phyloP scores from a whole-genome alignment of 2,888 invertebrate genomes.

The Andrena praecox region DNA sequence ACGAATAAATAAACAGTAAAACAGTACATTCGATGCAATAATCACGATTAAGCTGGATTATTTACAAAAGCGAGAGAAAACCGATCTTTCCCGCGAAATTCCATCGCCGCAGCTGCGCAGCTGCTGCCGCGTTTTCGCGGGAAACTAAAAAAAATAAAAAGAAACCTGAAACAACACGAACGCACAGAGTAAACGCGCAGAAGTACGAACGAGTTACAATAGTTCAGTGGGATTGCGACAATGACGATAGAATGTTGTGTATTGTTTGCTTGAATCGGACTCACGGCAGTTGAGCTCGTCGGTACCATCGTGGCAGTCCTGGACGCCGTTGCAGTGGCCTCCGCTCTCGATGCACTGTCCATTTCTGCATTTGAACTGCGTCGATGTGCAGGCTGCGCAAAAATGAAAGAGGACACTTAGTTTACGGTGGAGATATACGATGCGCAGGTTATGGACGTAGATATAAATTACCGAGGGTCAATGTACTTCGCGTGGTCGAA shows the following conservation, averaged over 20 bases:
- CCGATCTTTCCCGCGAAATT: slow-evolving; percentile 5
- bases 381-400: slow-evolving; percentile 85
- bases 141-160: not conserved
- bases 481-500: too few relatives aligned
- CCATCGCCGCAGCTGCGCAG: slow-evolving; percentile 6
- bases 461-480: too few relatives aligned
- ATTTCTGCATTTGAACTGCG: slow-evolving; percentile 88
- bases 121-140: not conserved
- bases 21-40: too few relatives aligned
- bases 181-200: not conserved
- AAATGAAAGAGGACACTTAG: too few relatives aligned
- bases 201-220: not conserved
- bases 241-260: not conserved
- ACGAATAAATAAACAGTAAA: not conserved
- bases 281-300: slow-evolving; percentile 89
- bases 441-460: too few relatives aligned
- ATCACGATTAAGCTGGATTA: slow-evolving; percentile 8
- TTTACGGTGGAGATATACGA: too few relatives aligned
- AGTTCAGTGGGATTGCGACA: not conserved
- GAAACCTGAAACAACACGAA: not conserved
- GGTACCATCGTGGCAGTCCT: slow-evolving; percentile 87
- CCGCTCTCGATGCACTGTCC: slow-evolving; percentile 87
- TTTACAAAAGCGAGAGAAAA: slow-evolving; percentile 6
- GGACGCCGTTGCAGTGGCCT: slow-evolving; percentile 86
- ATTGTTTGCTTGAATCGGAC: slow-evolving; percentile 59